These are phyloP conservation scores for Protodeltote pygarga DNA, from an alignment of 2,888 invertebrate species.

Conservation along the genomic window DNA sequence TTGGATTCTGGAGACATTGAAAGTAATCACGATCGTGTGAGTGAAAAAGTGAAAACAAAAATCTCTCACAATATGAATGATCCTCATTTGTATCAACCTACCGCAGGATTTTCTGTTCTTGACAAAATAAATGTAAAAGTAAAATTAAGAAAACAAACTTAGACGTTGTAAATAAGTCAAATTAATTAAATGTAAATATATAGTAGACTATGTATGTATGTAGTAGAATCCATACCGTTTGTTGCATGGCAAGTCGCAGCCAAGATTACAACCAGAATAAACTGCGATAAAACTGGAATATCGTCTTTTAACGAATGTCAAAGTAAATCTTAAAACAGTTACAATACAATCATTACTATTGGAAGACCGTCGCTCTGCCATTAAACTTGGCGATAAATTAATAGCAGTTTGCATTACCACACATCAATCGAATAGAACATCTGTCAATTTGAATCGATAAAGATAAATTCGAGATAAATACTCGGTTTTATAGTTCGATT, in stretches of 20 bases:
- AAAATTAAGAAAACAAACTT: too few relatives aligned
- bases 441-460: slow-evolving; percentile 65
- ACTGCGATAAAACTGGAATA: slow-evolving; percentile 71
- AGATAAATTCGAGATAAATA: slow-evolving; percentile 65
- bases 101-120: neutral
- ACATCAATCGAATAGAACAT: slow-evolving; percentile 61
- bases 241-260: too few relatives aligned
- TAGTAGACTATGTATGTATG: too few relatives aligned
- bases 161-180: too few relatives aligned
- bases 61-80: slow-evolving; percentile 6
- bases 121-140: neutral
- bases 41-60: slow-evolving; percentile 27
- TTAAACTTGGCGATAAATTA: slow-evolving; percentile 65
- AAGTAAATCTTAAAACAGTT: slow-evolving; percentile 73
- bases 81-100: neutral
- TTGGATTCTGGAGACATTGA: slow-evolving; percentile 26
- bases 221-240: too few relatives aligned
- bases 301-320: slow-evolving; percentile 76
- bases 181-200: too few relatives aligned
- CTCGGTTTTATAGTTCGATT: slow-evolving; percentile 60
- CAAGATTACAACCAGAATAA: slow-evolving; percentile 67
- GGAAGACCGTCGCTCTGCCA: slow-evolving; percentile 53
- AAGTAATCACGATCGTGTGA: slow-evolving; percentile 28
- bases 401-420: slow-evolving; percentile 66
- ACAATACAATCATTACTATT: slow-evolving; percentile 65